A percentile compares a stretch with the other conserved stretches of the same genome.
Evolutionary conservation across 2,888 invertebrate species (phyloP).

Genomic region (Dinocampus coccinellae): DNA sequence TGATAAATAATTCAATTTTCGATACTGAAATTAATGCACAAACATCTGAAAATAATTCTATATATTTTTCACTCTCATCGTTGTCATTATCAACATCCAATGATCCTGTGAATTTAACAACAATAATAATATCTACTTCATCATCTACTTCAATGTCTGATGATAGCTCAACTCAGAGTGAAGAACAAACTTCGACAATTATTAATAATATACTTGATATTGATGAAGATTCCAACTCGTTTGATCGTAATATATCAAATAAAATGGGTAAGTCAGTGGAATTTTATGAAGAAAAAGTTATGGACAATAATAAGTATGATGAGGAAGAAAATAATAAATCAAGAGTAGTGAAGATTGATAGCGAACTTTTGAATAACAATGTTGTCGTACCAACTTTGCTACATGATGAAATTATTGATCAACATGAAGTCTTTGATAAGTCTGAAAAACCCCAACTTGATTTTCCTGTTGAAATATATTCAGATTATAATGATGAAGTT

Average conservation of each 20-base stretch:
- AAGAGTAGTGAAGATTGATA: constrained; percentile 42
- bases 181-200: background rate
- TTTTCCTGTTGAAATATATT: constrained; percentile 64
- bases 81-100: background rate
- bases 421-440: constrained; percentile 12
- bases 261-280: background rate
- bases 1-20: background rate
- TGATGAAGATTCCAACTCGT: background rate
- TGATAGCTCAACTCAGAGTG: background rate
- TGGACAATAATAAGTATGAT: background rate
- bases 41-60: background rate
- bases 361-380: constrained; percentile 22
- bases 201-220: background rate
- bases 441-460: constrained; percentile 67
- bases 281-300: background rate
- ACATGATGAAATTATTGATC: constrained; percentile 43
- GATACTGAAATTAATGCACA: no score
- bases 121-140: background rate
- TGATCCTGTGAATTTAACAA: background rate
- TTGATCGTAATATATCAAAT: background rate
- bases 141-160: background rate
- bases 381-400: constrained; percentile 31
- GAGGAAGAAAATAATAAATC: constrained; percentile 25
- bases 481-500: constrained; percentile 66
- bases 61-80: background rate